Base-by-base conservation (phyloP, 2,888 invertebrate genomes). In the Agonopterix arenella region DNA sequence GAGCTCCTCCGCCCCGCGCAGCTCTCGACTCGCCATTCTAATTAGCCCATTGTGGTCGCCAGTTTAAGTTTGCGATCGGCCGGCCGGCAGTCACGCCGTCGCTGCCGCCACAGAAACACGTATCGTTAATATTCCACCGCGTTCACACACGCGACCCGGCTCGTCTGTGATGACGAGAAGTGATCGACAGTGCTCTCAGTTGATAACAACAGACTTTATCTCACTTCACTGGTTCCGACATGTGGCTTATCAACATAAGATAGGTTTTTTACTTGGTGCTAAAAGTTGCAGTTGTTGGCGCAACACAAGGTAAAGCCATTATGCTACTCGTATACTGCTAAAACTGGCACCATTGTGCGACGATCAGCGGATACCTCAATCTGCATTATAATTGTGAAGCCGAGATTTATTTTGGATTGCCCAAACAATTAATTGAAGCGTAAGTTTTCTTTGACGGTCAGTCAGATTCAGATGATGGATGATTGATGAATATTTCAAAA, bases 1-100 rank as follows among this genome's bases (percentile, higher is more conserved):
- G 78, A 79, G 73, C 72, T 66, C 70, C 73, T 66, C 71, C 69
- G 56, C 73, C 71, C 74, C 82, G 68, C 78, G 52, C 75, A 72
- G 67, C 78, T 63, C 67, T 66, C 71, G 67, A 67, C 76, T 84
- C 76, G 84, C 84, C 85, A 86, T 89, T 86, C 88, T 86, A 89
- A 89, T 86, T 85, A 88, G 83, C 81, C 74, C 80, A 86, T 88
- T 85, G 88, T 86, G 84, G 83, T 79, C 72, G 80, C 69, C 70
- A 73, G 80, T 78, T 73, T 71, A 80, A 81, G 74, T 83, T 84
- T 80, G 84, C 80, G 76, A 72, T 71, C 73, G 72, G 75, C 80
- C 76, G 79, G 79, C 81, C 77, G 81, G 78, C 82, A 79, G 77
- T 89, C 78, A 80, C 75, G 80, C 81, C 76, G 80, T 66, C 69